Evolutionary conservation across 2,797 vertebrate genomes (phyloP).

Genomic region (Neopelma chrysocephalum): DNA sequence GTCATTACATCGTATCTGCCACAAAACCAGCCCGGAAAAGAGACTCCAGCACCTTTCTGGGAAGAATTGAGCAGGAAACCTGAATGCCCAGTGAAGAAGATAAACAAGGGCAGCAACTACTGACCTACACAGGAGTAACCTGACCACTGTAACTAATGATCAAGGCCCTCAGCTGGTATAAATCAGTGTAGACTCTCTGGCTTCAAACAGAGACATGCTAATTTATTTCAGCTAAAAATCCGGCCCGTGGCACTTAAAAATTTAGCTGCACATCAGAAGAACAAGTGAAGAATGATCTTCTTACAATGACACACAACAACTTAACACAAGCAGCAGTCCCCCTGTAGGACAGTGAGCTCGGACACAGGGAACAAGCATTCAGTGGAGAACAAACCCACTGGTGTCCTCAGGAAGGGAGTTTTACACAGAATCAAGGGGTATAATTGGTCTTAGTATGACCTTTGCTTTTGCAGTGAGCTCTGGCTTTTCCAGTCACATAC

Average conservation of each 20-base stretch:
- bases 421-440: not conserved
- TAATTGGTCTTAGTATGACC: not conserved
- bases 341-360: accelerated
- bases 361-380: not conserved
- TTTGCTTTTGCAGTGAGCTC: not conserved
- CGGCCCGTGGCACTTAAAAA: not conserved
- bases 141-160: not conserved
- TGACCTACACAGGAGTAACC: not conserved
- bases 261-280: not conserved
- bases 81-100: not conserved
- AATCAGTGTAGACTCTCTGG: not conserved
- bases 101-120: not conserved
- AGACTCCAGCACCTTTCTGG: not conserved
- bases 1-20: not conserved
- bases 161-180: not conserved
- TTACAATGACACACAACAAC: accelerated
- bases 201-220: not conserved
- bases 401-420: not conserved
- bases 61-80: not conserved
- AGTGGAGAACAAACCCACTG: not conserved
- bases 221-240: constrained; percentile 20
- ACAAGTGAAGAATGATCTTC: not conserved
- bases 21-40: not conserved
- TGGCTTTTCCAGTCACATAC: not conserved
- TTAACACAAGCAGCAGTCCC: not conserved